Base-by-base conservation (phyloP, 2,888 invertebrate species). In the Andrena bucephala region DNA sequence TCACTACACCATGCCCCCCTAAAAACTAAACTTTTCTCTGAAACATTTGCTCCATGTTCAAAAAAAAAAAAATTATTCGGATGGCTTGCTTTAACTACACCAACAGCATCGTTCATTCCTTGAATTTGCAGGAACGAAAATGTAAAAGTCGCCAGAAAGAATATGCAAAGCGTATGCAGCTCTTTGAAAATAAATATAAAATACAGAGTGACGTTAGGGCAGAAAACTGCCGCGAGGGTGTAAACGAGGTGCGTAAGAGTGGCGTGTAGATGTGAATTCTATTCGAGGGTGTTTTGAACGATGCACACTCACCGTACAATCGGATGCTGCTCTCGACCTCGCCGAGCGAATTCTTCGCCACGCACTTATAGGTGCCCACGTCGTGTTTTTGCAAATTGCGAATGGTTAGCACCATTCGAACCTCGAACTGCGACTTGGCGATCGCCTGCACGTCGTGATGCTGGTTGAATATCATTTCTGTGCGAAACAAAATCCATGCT, bases 311-410 rank as follows among this genome's bases (percentile, higher is more conserved):
- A 98, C 98, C 98, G 93, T 98, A 98, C 70, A 98, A 95, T 86
- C 98, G 95, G 91, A 98, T 98, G 92, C 96, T 96, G 94, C 97
- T 97, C 93, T 98, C 98, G 27, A 97, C 97, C 94, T 98, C 98
- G 0, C 98, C 98, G 2, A 98, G 95, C 57, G 94, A 93, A 90
- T 94, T 94, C 79, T 93, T 93, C 42, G 98, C 98, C 79, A 97
- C 97, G 93, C 98, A 98, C 70, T 96, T 95, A 94, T 98, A 98
- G 0, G 97, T 96, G 33, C 98, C 98, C 8, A 97, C 96, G 92
- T 98, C 98, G 50, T 95, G 95, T 78, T 95, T 95, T 84, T 97
- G 96, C 87, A 98, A 95, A 89, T 96, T 96, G 63, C 96, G 95
- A 85, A 98, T 97, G 70, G 96, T 97, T 90, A 98, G 95, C 65